Evolutionary conservation across 2,888 invertebrate genomes (phyloP), one percentile per base, ranked within the genome.

Genomic region (Heliothis peltigera): DNA sequence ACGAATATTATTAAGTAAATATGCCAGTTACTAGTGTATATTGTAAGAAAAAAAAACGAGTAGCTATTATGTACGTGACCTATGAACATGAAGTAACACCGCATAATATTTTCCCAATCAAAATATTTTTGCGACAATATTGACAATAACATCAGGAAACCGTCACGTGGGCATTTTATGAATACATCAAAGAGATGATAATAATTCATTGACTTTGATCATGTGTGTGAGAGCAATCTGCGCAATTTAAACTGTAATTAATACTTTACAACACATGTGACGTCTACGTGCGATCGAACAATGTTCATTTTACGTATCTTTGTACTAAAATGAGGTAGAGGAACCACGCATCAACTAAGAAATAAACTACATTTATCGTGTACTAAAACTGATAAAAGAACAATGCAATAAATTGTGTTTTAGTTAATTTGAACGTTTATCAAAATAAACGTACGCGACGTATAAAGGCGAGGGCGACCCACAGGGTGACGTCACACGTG

Each of bases 201-300:
- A 77, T 70, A 67, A 71, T 67, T 67, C 69, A 70, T 70, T 69
- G 64, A 64, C 64, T 61, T 64, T 54, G 60, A 57, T 70, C 46
- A 51, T 32, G 60, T 53, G 48, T 67, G 62, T 61, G 53, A 46
- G 60, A 64, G 55, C 51, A 62, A 70, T 71, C 66, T 79, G 70
- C 77, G 77, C 69, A 79, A 64, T 65, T 52, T 51, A 54, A 48
- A 55, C 15, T 63, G 64, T 61, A 77, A 70, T 74, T 57, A 67
- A 71, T 69, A 77, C 58, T 58, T 52, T 39, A 28, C 19, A 47
- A 49, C 52, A 49, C 46, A 67, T 53, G 55, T 64, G 51, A 54
- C 39, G 19, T 57, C 28, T 54, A 52, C 21, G 62, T 66, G 55
- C 56, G 59, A 19, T 39, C 19, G 22, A 51, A 43, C 12, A 61